These are phyloP conservation scores for Ditylenchus weischeri DNA, from an alignment of 2,888 invertebrate species.

Conservation along the genomic window DNA sequence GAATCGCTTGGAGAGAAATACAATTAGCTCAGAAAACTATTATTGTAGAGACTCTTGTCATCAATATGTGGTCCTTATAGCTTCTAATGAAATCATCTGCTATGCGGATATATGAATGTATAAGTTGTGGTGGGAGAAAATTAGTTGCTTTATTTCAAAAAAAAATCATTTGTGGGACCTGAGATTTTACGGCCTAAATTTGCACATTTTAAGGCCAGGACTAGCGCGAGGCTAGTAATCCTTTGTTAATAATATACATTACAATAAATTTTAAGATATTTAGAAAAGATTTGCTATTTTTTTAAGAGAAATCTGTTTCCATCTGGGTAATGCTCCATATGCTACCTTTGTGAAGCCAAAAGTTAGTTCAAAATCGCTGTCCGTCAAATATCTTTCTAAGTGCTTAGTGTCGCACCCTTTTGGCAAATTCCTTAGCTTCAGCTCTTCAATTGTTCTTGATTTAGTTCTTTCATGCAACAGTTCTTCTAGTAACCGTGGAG, in stretches of 20 bases:
- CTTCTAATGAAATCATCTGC: too few species aligned
- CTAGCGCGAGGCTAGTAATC: too few species aligned
- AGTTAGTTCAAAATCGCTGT: constrained; percentile 40
- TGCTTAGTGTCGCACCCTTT: constrained; percentile 43
- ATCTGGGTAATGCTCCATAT: constrained; percentile 42
- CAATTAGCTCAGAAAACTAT: constrained; percentile 14
- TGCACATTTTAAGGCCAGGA: too few species aligned
- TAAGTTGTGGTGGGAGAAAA: too few species aligned
- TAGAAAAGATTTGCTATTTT: constrained; percentile 33
- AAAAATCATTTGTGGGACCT: too few species aligned
- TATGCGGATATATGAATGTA: too few species aligned
- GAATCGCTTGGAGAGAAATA: constrained; percentile 20
- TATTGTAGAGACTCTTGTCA: too few species aligned
- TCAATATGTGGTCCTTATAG: too few species aligned
- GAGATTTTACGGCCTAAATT: too few species aligned
- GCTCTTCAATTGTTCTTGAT: constrained; percentile 34
- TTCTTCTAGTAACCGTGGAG: constrained; percentile 15
- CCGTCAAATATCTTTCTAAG: constrained; percentile 44
- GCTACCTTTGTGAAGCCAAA: constrained; percentile 38
- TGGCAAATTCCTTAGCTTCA: constrained; percentile 42
- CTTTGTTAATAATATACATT: too few species aligned
- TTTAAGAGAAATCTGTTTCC: constrained; percentile 47
- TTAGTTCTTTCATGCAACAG: constrained; percentile 40
- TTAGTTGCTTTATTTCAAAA: too few species aligned
- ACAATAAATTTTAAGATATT: too few species aligned